Base-by-base conservation (phyloP, 2,888 invertebrate genomes). In the Carpatolechia fugitivella region DNA sequence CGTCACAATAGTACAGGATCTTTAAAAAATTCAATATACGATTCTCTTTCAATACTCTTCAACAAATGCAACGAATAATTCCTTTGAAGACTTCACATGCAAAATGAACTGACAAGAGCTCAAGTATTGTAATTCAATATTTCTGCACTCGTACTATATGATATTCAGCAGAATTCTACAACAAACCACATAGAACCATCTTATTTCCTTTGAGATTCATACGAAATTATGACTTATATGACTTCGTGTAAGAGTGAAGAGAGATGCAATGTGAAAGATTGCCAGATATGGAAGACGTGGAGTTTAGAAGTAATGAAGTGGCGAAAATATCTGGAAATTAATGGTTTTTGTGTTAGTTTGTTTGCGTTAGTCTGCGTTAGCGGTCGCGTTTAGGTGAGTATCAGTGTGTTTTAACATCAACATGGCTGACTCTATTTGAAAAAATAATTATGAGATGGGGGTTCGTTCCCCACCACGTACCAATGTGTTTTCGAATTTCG, bases 91-190 rank as follows among this genome's bases (percentile, higher is more conserved):
- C 18, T 41, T 41, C 40, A 41, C 11, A 44, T 44, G n/a, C 24
- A 59, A 59, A 58, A 56, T 54, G 56, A 58, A 54, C 54, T 56
- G 59, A 56, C 59, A 58, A 47, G 53, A 61, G 24, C 49, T 40
- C 33, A 54, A 30, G 50, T 59, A 65, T 68, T 64, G 66, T 66
- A 68, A 70, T 66, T 65, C 63, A 69, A 69, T 68, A 69, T 65
- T 64, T 65, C 51, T 40, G 29, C 55, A 47, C 46, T 18, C 46
- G 41, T 46, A 16, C 35, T 31, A 11, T 33, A 33, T 36, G 48
- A 14, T 48, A 29, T 56, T 48, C 40, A 38, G 52, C 52, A 52
- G 38, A 56, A 56, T 56, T 47, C 52, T 40, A 56, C 55, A 41
- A 40, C 56, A 56, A 52, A 36, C n/a, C 14, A 30, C 55, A 51